These are phyloP conservation scores for Amyelois transitella DNA, from an alignment of 1,140 invertebrate genomes.

Conservation along the genomic window DNA sequence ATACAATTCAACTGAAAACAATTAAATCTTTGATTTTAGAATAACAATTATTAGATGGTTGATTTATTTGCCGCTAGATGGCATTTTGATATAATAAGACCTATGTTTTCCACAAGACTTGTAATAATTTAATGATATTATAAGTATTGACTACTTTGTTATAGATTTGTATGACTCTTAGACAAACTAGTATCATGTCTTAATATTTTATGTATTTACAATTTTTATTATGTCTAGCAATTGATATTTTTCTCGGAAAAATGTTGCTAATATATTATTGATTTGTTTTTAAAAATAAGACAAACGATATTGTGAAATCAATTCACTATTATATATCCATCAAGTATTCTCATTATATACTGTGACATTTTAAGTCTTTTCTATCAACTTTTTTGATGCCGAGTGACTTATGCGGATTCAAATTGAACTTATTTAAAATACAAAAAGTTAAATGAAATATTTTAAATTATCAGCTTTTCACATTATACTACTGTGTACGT, in stretches of 20 bases:
- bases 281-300: constrained; percentile 14
- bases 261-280: constrained; percentile 7
- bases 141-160: constrained; percentile 6
- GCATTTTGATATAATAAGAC: not conserved
- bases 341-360: not conserved
- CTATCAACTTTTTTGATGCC: not conserved
- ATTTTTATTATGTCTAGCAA: constrained; percentile 5
- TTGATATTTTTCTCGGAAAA: constrained; percentile 2
- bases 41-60: constrained; percentile 1
- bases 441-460: not conserved
- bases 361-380: not conserved
- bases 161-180: constrained; percentile 5
- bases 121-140: constrained; percentile 1
- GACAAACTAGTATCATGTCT: not conserved
- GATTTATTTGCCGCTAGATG: constrained; percentile 6
- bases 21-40: not conserved
- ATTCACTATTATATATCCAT: not conserved
- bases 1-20: not conserved
- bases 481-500: not conserved
- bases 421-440: not conserved
- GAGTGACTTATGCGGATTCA: not conserved
- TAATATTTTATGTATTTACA: constrained; percentile 5
- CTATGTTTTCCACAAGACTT: too few species aligned
- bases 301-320: constrained; percentile 3
- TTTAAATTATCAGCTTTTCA: not conserved